Evolutionary conservation across 2,888 invertebrate genomes (phyloP).

Genomic region (Stomorhina lunata): DNA sequence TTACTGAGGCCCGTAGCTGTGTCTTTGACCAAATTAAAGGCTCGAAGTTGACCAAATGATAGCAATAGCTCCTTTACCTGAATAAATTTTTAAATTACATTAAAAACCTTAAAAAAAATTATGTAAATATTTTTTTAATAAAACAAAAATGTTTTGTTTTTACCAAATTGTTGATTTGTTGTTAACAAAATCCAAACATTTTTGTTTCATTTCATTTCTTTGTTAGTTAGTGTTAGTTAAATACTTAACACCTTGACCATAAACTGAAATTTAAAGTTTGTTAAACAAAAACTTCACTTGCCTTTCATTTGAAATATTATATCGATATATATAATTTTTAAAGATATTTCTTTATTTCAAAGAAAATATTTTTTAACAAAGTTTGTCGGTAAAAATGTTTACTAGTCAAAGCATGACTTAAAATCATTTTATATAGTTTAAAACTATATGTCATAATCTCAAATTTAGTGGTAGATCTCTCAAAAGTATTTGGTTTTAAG

Average conservation of each 20-base stretch:
- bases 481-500: constrained; percentile 24
- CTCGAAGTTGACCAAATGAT: constrained; percentile 98
- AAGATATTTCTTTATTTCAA: constrained; percentile 15
- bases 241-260: constrained; percentile 23
- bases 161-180: not conserved
- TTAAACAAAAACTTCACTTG: constrained; percentile 42
- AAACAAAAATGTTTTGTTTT: constrained; percentile 49
- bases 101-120: not conserved
- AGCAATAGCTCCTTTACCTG: constrained; percentile 98
- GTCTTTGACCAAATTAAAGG: constrained; percentile 99
- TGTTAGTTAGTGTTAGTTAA: constrained; percentile 32
- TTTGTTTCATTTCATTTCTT: constrained; percentile 34
- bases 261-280: constrained; percentile 29
- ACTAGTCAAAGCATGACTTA: not conserved
- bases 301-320: constrained; percentile 7
- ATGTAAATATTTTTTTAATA: not conserved
- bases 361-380: constrained; percentile 1
- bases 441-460: constrained; percentile 10
- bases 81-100: not conserved
- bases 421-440: constrained; percentile 14
- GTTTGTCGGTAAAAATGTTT: constrained; percentile 1
- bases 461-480: constrained; percentile 10
- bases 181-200: constrained; percentile 23
- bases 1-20: constrained; percentile 97
- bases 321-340: not conserved